Base-by-base conservation (phyloP, 2,797 vertebrate genomes). In the Agapornis canus region DNA sequence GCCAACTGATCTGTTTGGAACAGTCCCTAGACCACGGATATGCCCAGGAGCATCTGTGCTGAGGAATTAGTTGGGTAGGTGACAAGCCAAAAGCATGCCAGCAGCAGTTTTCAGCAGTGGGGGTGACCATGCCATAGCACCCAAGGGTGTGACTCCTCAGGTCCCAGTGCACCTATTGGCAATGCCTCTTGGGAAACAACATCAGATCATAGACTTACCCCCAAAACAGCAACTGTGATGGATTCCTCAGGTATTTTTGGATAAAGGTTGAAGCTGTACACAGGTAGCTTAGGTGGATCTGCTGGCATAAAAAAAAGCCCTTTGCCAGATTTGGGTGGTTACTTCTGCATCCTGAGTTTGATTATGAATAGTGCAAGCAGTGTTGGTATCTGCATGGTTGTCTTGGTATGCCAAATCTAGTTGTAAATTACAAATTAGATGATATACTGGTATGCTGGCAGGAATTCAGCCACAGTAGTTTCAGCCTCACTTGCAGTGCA, bases 101-200 rank as follows among this genome's bases (percentile, higher is more conserved):
- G 26, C 75, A n/a, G 6, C 48, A 22, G 54, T 69, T 85, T 39
- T 32, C 29, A n/a, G 54, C 1, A 0, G 20, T 29, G 31, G 10
- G 9, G 31, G 16, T 65, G 59, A 22, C 29, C 3, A 5, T 3
- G 5, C 31, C 63, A 20, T 26, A 8, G 11, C 4, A 3, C 19
- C 0, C 26, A 40, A 0, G 0, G 40, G 13, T 4, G 7, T 42
- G 27, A 5, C 37, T 13, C 42, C 6, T 27, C 6, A 3, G 7
- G 13, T 65, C 47, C 66, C 8, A 0, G 6, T 6, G 56, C 65
- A 51, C 40, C 18, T 35, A 27, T 37, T 59, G 26, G 45, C 40
- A 37, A 1, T 48, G 16, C 4, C 47, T 2, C n/a, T 20, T 43
- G 39, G n/a, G 66, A 72, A 17, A 11, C 5, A 13, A 40, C n/a